Base-by-base conservation (phyloP, 2,797 vertebrate genomes). In the Melanogrammus aeglefinus region DNA sequence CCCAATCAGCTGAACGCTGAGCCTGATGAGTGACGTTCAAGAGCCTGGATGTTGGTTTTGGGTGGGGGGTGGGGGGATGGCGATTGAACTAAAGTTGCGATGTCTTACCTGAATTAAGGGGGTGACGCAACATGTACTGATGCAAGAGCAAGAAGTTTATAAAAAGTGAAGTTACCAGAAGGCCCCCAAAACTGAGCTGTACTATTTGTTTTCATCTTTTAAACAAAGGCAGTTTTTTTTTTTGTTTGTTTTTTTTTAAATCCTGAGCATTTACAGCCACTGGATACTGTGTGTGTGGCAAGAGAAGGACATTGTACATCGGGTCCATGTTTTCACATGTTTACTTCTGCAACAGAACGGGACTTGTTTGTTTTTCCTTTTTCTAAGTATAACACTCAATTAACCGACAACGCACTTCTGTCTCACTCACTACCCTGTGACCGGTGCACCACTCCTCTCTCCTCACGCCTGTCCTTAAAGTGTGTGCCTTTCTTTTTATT, bases 401-500 rank as follows among this genome's bases (percentile, higher is more conserved):
- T 72, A 36, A 73, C 39, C 76, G 76, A 75, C 84, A 78, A n/a
- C 83, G 36, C 74, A 36, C 71, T 21, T 72, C n/a, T 87, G 83
- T 86, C 80, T 80, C 79, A 76, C 36, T 41, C 79, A 10, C 80
- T 41, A 74, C 76, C 82, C 66, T 84, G 33, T 89, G 6, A 83
- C 77, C 85, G 76, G 77, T 87, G 75, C 80, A 84, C 79, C 83
- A 41, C 75, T 87, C 83, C 84, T 74, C 72, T 85, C 85, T 88
- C 84, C 84, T 91, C 85, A 63, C 87, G 91, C 90, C 93, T 57
- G 90, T 92, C 92, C 92, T 91, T 91, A 92, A 94, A 95, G 91
- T 89, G 91, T 94, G 95, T 96, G 96, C 95, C 93, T 92, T 92
- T 92, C 93, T 74, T 74, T 74, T 27, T 72, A 2, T 35, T 95